Conservation (phyloP, 2,113 vertebrate genomes). For the Tachycineta bicolor region DNA sequence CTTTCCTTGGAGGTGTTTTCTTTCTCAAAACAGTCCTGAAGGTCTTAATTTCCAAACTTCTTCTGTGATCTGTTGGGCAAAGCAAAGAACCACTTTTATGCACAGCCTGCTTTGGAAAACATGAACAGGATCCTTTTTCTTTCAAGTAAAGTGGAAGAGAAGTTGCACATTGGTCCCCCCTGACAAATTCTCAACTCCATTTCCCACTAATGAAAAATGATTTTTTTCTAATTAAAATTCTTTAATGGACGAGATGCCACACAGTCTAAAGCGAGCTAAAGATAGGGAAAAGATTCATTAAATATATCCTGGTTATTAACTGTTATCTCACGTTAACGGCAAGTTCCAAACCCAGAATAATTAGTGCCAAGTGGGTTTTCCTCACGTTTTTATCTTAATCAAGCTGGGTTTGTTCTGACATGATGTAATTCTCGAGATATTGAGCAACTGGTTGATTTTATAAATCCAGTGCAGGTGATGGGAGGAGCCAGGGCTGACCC, state of each 20-base stretch:
- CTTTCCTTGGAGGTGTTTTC: not conserved
- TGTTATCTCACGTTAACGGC: not conserved
- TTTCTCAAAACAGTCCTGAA: not conserved
- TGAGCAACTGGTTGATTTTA: not conserved
- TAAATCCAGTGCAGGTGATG: not conserved
- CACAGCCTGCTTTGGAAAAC: not conserved
- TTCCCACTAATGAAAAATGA: not conserved
- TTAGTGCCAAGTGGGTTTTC: not conserved
- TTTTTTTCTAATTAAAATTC: not conserved
- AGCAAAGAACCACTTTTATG: conserved; percentile 37
- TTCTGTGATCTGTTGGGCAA: conserved; percentile 64
- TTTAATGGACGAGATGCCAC: not conserved
- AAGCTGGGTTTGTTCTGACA: not conserved
- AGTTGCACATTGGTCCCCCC: not conserved
- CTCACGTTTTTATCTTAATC: not conserved
- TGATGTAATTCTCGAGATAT: fast-evolving
- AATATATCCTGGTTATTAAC: not conserved
- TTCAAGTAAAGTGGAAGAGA: not conserved
- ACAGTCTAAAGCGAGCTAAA: not conserved
- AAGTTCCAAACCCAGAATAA: conserved; percentile 3
- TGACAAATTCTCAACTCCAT: not conserved
- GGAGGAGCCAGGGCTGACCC: not conserved
- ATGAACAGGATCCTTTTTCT: not conserved
- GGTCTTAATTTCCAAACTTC: conserved; percentile 19
- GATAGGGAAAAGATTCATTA: not conserved